Evolutionary conservation across 2,113 vertebrate species (phyloP), one percentile per base, ranked within the genome.

Genomic region (Enhydra lutris): DNA sequence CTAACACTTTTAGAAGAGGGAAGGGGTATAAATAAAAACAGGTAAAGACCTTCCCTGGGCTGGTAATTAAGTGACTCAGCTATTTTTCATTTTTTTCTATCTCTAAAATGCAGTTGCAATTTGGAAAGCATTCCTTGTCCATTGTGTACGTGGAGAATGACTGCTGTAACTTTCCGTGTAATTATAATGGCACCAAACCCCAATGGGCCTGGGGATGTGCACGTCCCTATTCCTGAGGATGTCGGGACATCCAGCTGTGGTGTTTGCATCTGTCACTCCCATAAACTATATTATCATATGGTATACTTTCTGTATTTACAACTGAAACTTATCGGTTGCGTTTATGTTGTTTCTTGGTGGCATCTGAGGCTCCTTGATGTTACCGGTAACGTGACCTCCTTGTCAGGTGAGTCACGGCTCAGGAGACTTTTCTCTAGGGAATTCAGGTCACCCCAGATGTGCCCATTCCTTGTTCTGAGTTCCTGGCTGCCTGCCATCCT

Each of bases 1-100:
- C 31, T 59, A 29, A 50, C 26, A 50, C 45, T 50, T 82, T 93
- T 76, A 78, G 85, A 83, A 84, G n/a, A 76, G 50, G 36, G n/a
- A 74, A 21, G 11, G 14, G 26, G 55, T 31, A 83, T 52, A 59
- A n/a, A 71, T 69, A 73, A 83, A 82, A 61, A 65, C 31, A 55
- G 42, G 39, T 42, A 18, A 61, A 34, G 63, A 42, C 31, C 15
- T 69, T 87, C 57, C 36, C 31, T 36, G 29, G 78, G 23, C 31
- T 91, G 36, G 39, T 14, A 13, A 59, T 85, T 36, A 89, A 65
- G 87, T 18, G 85, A 63, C 52, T 82, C 39, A 1, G n/a, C 39
- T 3, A 6, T 10, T 9, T 84, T 79, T 23, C 26, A 21, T 81
- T 81, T 67, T 57, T 23, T 78, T 63, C 47, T 47, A 6, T 1